Base-by-base conservation (phyloP, 2,888 invertebrate species). In the Dasypolia templi region DNA sequence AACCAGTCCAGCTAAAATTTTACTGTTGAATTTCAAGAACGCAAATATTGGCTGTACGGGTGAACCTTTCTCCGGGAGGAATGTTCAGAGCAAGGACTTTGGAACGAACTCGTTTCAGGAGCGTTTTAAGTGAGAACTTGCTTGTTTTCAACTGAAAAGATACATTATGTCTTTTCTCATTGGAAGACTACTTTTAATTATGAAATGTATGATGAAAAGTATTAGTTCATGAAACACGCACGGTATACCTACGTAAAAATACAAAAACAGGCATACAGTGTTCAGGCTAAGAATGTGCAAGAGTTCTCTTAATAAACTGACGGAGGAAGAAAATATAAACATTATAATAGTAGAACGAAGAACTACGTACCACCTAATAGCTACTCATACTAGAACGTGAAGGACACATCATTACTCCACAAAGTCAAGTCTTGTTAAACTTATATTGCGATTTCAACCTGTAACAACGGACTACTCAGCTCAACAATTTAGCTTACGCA, bases 401-500 rank as follows among this genome's bases (percentile, higher is more conserved):
- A 49, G 55, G 66, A 59, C 55, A 63, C 79, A 61, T 74, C 74
- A 70, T 65, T 75, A 79, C 75, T 70, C 32, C 55, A 75, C 39
- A 19, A 63, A 64, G 58, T 67, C 55, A 66, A 74, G 67, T 79
- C 69, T 83, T 83, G 74, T 64, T 79, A 83, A 71, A 83, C 75
- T 83, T 79, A 69, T 68, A 83, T 75, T 58, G 39, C 68, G 84
- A 81, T 80, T 75, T 65, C 62, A 75, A 75, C 62, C 63, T 63
- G 81, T 75, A 69, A 80, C 76, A 75, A 79, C 73, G 46, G 35
- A 83, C 70, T 67, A 68, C 65, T 76, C 68, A 66, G 72, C 72
- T 72, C 44, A 53, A 80, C 72, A 80, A 72, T 76, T 75, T 84
- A 80, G 81, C 84, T 80, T 80, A 84, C 67, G 68, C 68, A 66